phyloP scores from a whole-genome alignment of 2,888 invertebrate genomes.

The Drosophila sordidula region DNA sequence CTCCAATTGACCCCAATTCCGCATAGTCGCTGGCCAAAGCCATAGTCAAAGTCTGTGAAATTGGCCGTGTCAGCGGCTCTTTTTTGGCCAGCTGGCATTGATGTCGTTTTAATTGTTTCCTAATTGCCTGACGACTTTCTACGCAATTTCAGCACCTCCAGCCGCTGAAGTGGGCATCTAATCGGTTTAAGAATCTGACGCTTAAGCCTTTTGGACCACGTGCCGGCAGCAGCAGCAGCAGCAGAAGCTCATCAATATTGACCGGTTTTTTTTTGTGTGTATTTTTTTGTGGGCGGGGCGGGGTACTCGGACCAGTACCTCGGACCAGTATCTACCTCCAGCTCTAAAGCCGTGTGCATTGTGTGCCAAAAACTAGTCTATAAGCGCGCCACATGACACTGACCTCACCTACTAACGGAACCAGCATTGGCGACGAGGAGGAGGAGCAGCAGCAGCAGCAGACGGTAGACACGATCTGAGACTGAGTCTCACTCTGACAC shows the following conservation, averaged over 20 bases:
- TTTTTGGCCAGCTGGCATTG: conserved; percentile 21
- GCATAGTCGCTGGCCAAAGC: no score
- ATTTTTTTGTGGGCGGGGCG: neutral
- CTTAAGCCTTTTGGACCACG: conserved; percentile 32
- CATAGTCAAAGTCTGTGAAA: conserved; percentile 21
- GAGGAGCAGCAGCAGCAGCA: conserved; percentile 19
- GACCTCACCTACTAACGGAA: conserved; percentile 83
- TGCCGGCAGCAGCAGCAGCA: conserved; percentile 28
- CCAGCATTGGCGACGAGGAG: conserved; percentile 48
- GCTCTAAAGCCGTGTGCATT: conserved; percentile 21
- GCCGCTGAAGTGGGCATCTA: conserved; percentile 8
- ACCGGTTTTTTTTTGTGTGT: conserved; percentile 38
- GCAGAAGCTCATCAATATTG: conserved; percentile 46
- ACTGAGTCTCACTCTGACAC: conserved; percentile 28
- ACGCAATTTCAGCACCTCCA: conserved; percentile 2
- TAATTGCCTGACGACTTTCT: conserved; percentile 65
- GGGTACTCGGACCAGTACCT: neutral
- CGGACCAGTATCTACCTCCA: no score
- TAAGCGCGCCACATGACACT: conserved; percentile 79
- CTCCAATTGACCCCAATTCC: conserved; percentile 53
- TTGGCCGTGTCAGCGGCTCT: conserved; percentile 21
- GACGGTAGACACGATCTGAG: conserved; percentile 45
- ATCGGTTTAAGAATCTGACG: conserved; percentile 34
- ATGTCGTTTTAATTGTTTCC: conserved; percentile 74
- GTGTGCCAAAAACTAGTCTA: conserved; percentile 75